Percentiles rank a stretch among this genome's conserved stretches.
Conservation (phyloP, 2,888 invertebrate genomes). For the Drosophila anceps region DNA sequence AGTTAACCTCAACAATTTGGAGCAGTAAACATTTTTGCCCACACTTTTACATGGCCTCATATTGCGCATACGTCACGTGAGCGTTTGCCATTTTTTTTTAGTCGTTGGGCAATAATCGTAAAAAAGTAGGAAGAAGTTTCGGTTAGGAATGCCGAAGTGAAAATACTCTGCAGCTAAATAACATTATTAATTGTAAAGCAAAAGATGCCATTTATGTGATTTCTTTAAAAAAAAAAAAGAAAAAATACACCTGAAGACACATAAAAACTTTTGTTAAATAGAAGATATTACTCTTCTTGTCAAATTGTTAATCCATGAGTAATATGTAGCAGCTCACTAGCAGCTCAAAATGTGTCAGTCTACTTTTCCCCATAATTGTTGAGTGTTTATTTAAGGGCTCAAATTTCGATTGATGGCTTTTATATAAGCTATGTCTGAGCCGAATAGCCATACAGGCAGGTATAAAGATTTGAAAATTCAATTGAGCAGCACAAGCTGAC, state of each 20-base stretch:
- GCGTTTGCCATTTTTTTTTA: conserved; percentile 15
- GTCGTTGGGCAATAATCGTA: conserved; percentile 52
- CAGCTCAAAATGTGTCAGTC: neutral
- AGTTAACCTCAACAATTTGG: conserved; percentile 67
- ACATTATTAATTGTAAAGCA: too few relatives aligned
- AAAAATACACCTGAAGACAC: too few relatives aligned
- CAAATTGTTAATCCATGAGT: neutral
- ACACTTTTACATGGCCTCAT: conserved; percentile 13
- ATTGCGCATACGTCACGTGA: conserved; percentile 46
- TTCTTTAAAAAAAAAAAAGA: too few relatives aligned
- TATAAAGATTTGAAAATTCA: neutral
- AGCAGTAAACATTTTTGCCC: conserved; percentile 43
- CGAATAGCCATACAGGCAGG: neutral
- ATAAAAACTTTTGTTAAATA: neutral
- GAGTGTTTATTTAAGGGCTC: neutral
- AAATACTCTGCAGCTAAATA: conserved; percentile 2
- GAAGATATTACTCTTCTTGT: neutral
- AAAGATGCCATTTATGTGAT: neutral
- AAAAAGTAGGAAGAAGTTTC: conserved; percentile 30
- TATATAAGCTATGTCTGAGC: neutral
- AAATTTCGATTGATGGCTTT: neutral
- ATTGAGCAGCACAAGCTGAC: neutral
- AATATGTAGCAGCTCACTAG: neutral
- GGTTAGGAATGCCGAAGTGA: neutral
- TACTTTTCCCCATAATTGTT: neutral